A percentile compares a stretch with the other conserved stretches of the same genome.
Conservation (phyloP, 92 coral and sea anemone genomes). For the Parazoanthus darwini region DNA sequence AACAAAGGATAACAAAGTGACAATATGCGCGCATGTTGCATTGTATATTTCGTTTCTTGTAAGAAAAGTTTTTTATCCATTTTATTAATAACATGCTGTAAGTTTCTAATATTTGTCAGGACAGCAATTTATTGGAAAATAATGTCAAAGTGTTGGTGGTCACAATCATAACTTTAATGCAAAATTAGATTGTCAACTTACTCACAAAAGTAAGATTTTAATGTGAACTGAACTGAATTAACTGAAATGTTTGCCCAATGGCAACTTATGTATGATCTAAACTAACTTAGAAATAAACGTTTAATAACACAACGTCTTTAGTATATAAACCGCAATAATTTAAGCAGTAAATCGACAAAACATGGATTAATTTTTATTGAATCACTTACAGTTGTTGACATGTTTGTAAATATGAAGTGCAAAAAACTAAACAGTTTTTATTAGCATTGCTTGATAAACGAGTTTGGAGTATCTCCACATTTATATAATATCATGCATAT, state of each 20-base stretch:
- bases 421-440: not conserved
- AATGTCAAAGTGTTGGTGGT: not conserved
- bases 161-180: not conserved
- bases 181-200: not conserved
- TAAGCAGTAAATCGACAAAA: not conserved
- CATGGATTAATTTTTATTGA: not conserved
- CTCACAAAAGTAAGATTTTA: conserved; percentile 1
- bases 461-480: not conserved
- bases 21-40: not conserved
- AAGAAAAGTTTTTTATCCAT: not conserved
- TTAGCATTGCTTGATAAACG: not conserved
- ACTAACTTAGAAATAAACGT: not conserved
- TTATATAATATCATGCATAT: too few relatives aligned
- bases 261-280: not conserved
- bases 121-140: not conserved
- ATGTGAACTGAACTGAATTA: not conserved
- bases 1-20: not conserved
- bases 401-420: not conserved
- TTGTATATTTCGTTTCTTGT: not conserved
- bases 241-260: not conserved
- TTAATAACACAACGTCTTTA: not conserved
- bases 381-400: not conserved
- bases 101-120: not conserved
- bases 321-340: not conserved
- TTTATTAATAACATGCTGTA: not conserved